Conservation (phyloP, 2,888 invertebrate genomes). For the Drosophila pseudotalamancana region DNA sequence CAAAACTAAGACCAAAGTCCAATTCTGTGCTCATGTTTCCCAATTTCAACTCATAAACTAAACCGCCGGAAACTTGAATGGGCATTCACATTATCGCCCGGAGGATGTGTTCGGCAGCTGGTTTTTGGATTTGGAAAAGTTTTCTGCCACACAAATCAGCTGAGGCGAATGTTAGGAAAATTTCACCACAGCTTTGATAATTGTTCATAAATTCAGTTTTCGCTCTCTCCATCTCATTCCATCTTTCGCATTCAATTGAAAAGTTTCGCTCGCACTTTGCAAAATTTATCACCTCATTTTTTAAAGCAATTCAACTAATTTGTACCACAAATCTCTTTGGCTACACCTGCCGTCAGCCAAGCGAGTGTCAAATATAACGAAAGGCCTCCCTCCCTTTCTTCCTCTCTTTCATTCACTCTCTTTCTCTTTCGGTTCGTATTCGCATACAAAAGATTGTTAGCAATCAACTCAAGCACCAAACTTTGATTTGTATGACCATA, state of each 20-base stretch:
- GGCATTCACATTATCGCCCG: slow-evolving; percentile 34
- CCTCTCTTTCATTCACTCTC: not conserved
- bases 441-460: slow-evolving; percentile 68
- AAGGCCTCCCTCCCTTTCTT: not conserved
- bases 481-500: slow-evolving; percentile 80
- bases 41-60: slow-evolving; percentile 34
- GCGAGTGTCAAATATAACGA: slow-evolving; percentile 49
- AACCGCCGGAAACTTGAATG: slow-evolving; percentile 40
- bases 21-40: not conserved
- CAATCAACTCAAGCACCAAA: slow-evolving; percentile 77
- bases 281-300: slow-evolving; percentile 69
- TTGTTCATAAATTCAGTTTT: slow-evolving; percentile 48
- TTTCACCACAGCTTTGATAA: slow-evolving; percentile 56
- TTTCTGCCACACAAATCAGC: slow-evolving; percentile 44
- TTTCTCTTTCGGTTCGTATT: slow-evolving; percentile 9
- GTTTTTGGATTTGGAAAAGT: slow-evolving; percentile 32
- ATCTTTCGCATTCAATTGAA: slow-evolving; percentile 53
- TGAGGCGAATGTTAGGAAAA: slow-evolving; percentile 27
- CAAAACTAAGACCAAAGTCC: slow-evolving; percentile 1
- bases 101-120: slow-evolving; percentile 34
- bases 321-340: slow-evolving; percentile 59
- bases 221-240: not conserved
- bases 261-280: slow-evolving; percentile 47
- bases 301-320: slow-evolving; percentile 65
- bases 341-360: slow-evolving; percentile 50